Evolutionary conservation across 35 echinoderm and acorn worm species (phyloP), one percentile per base, ranked within the genome.

Genomic region (Lytechinus variegatus): DNA sequence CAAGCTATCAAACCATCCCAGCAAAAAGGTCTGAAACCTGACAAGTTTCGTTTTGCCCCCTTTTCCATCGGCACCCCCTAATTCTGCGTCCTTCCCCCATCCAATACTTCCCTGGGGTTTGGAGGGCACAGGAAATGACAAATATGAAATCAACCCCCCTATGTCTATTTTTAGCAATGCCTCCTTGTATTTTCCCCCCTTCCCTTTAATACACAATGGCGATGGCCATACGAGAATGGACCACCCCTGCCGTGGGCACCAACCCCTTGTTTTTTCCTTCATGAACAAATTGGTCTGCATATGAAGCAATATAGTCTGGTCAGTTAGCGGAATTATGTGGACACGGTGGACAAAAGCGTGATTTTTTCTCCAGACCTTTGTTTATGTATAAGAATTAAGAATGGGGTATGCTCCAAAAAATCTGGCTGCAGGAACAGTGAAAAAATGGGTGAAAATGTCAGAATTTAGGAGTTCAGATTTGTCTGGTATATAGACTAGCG

Each of bases 91-190:
- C 52, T 93, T 54, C 92, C 92, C 53, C 54, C 52, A 54, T 90
- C 88, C 28, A 90, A 52, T 52, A 8, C 88, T 6, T 44, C 28
- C 88, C 88, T 21, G 11, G 29, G 29, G 52, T 90, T 90, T 90
- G 27, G 52, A 44, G 29, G 88, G 55, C 92, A 14, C 92, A 93
- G 92, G 92, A 93, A 93, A 54, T 93, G 92, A 93, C 92, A 93
- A 93, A 93, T 93, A 10, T 93, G 53, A 54, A 55, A 57, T 93
- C 92, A 53, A 33, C 92, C 28, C 92, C 92, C 55, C 9, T 6
- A 24, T 54, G 92, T 53, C 54, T 93, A 93, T 55, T 56, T 93
- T 21, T 93, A 93, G 92, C 21, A 24, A n/a, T 54, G 52, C 29
- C 52, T 54, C 92, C 92, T 57, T 93, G 51, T 56, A 52, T 53